These are phyloP conservation scores for Cairina moschata DNA, from an alignment of 2,113 vertebrate species.

Conservation along the genomic window DNA sequence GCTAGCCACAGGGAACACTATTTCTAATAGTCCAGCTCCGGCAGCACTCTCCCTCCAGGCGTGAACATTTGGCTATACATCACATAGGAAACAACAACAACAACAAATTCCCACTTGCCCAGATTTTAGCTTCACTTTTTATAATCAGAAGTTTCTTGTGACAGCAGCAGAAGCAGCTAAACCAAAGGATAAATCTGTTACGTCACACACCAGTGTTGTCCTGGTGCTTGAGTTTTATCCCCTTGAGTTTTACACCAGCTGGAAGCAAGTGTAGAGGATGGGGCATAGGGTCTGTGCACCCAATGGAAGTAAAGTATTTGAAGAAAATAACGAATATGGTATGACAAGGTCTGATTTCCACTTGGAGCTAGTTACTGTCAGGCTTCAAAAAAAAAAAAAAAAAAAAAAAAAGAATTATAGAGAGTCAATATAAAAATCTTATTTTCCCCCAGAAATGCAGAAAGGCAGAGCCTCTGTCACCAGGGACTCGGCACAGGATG, in stretches of 20 bases:
- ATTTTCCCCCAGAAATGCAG: not conserved
- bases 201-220: not conserved
- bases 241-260: not conserved
- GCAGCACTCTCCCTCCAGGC: not conserved
- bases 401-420: not conserved
- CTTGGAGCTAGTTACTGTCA: not conserved
- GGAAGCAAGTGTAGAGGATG: not conserved
- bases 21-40: not conserved
- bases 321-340: not conserved
- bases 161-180: not conserved
- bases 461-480: fast-evolving
- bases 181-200: slow-evolving; percentile 6
- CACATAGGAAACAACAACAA: not conserved
- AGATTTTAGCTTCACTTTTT: not conserved
- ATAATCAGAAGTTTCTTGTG: slow-evolving; percentile 9
- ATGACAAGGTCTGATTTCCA: not conserved
- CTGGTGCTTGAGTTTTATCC: slow-evolving; percentile 2
- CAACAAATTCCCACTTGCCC: not conserved
- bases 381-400: not conserved
- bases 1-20: not conserved
- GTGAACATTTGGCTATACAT: not conserved
- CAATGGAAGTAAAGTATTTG: not conserved
- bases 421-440: not conserved
- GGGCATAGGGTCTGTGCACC: not conserved
- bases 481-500: too few species aligned